Evolutionary conservation across 2,113 vertebrate species (phyloP).

Genomic region (Numenius arquata): DNA sequence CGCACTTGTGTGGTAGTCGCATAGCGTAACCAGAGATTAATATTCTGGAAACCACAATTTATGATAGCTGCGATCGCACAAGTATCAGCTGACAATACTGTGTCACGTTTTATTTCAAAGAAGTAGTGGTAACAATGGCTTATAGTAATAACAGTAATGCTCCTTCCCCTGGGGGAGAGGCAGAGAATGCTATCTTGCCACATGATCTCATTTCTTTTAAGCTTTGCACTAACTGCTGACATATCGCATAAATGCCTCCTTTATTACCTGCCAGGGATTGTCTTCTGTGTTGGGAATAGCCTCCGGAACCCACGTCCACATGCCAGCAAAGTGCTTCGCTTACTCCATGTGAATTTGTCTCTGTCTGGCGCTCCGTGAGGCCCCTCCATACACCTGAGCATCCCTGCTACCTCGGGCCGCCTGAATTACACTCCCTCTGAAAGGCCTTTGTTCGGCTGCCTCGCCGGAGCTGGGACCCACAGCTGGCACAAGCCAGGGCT

Average conservation of each 20-base stretch:
- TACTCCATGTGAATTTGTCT: constrained; percentile 78
- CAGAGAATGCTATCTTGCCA: constrained; percentile 82
- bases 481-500: constrained; percentile 40
- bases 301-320: constrained; percentile 76
- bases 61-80: constrained; percentile 85
- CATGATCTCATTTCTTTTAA: constrained; percentile 88
- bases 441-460: constrained; percentile 77
- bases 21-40: constrained; percentile 78
- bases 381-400: constrained; percentile 77
- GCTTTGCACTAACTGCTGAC: constrained; percentile 83
- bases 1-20: constrained; percentile 43
- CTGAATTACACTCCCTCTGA: constrained; percentile 72
- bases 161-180: constrained; percentile 79
- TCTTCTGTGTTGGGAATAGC: constrained; percentile 80
- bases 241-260: constrained; percentile 89
- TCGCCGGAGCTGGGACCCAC: constrained; percentile 30
- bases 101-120: constrained; percentile 84
- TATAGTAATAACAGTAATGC: constrained; percentile 86
- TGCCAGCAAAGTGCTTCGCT: constrained; percentile 80
- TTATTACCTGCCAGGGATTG: constrained; percentile 88
- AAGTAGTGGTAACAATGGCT: constrained; percentile 82
- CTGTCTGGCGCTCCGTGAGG: constrained; percentile 74
- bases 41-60: constrained; percentile 67
- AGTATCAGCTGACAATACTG: constrained; percentile 90
- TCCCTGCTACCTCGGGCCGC: constrained; percentile 69